phyloP scores from a whole-genome alignment of 2,113 vertebrate species.

The Anolis carolinensis region DNA sequence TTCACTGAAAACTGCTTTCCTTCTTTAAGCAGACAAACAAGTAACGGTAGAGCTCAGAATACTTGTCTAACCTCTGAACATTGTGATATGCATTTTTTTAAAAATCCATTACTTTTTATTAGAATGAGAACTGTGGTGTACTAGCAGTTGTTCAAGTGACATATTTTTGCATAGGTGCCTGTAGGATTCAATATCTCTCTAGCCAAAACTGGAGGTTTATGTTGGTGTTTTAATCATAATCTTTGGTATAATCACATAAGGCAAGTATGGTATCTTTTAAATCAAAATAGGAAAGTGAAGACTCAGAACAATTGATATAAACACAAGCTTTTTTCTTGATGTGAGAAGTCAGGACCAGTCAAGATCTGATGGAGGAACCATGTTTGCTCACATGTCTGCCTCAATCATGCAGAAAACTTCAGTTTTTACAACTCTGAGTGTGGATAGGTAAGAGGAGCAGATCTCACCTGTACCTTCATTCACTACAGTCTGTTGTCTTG shows the following conservation, averaged over 20 bases:
- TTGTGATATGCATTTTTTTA: neutral
- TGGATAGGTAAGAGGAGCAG: neutral
- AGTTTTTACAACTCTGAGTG: neutral
- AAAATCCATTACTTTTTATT: neutral
- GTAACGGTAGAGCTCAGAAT: conserved; percentile 16
- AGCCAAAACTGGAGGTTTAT: rapidly evolving
- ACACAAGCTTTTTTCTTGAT: rapidly evolving
- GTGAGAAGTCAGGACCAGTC: neutral
- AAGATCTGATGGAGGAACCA: neutral
- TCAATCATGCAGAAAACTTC: neutral
- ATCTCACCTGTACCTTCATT: neutral
- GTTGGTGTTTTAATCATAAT: rapidly evolving
- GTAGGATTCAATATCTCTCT: conserved; percentile 1
- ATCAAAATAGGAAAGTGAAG: neutral
- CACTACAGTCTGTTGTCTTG: neutral
- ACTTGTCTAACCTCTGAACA: neutral
- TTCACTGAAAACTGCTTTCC: neutral
- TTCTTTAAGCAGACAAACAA: neutral
- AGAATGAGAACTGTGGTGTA: conserved; percentile 6
- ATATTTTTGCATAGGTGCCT: neutral
- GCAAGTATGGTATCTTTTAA: neutral
- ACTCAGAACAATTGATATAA: rapidly evolving
- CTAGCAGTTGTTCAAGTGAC: neutral
- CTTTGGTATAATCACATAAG: neutral
- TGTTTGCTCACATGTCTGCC: neutral